phyloP scores from a whole-genome alignment of 2,113 vertebrate species.

The Coptodon rendalli region DNA sequence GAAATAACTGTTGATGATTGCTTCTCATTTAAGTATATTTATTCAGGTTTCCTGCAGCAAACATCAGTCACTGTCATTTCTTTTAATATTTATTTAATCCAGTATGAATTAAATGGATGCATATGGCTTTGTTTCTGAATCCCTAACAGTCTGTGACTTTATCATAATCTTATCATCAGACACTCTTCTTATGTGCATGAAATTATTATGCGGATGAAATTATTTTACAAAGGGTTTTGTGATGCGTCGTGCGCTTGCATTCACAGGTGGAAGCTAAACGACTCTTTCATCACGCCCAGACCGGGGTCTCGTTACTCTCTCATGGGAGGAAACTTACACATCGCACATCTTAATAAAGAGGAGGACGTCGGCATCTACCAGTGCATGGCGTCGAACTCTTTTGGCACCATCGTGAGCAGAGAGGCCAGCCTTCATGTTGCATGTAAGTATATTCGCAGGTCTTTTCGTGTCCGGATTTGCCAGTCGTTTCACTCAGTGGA shows the following conservation, averaged over 20 bases:
- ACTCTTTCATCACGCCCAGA: constrained; percentile 75
- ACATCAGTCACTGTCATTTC: background rate
- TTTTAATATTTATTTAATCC: background rate
- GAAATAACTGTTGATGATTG: background rate
- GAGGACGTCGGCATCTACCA: constrained; percentile 88
- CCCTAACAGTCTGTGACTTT: background rate
- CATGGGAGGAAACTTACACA: constrained; percentile 84
- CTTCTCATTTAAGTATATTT: background rate
- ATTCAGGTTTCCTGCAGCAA: background rate
- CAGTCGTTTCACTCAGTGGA: background rate
- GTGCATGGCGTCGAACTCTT: constrained; percentile 88
- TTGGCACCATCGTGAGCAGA: constrained; percentile 89
- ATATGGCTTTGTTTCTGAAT: background rate
- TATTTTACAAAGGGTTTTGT: background rate
- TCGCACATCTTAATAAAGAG: constrained; percentile 84
- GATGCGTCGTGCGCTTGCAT: constrained; percentile 26
- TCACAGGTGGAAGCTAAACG: constrained; percentile 91
- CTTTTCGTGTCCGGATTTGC: background rate
- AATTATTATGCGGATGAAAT: background rate
- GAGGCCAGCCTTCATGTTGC: constrained; percentile 89
- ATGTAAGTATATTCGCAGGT: constrained; percentile 79
- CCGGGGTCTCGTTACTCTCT: constrained; percentile 83
- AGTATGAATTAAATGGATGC: background rate
- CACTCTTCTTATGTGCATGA: background rate
- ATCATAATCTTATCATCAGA: background rate